Evolutionary conservation across 2,113 vertebrate genomes (phyloP), one percentile per base, ranked within the genome.

Genomic region (Leptosomus discolor): DNA sequence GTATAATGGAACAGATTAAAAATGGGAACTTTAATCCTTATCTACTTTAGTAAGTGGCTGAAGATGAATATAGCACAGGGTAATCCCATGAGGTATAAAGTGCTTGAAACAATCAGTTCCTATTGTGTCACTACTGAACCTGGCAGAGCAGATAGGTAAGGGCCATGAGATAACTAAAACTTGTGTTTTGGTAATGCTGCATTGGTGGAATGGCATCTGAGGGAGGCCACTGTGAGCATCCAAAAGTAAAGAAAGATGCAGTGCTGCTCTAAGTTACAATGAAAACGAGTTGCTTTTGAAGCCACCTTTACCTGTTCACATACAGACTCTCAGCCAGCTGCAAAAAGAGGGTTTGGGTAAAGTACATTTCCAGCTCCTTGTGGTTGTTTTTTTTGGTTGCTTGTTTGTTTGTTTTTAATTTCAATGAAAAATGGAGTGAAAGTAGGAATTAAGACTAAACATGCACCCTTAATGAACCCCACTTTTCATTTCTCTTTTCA

Each of bases 401-500:
- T 46, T 46, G 12, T 19, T 21, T 20, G 7, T 9, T n/a, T 19
- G 67, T 78, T 39, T 61, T 34, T 12, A n/a, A 58, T 60, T 78
- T 71, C 30, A 78, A 48, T 30, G 16, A 73, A 58, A 68, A 88
- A 45, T 12, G 2, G 21, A 34, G 8, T 51, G 12, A 63, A 83
- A 85, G 41, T 34, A 45, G 29, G 50, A 88, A 32, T 36, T 80
- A 57, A 78, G 54, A 84, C 20, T 69, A 56, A 89, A 73, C 26
- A 50, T 17, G 26, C 9, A 63, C 41, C 27, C 16, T 65, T 85
- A 57, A 53, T 14, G 4, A 3, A 0, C 10, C 4, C 12, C 26
- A 68, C 46, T 61, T n/a, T n/a, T n/a, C n/a, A n/a, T 24, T 13
- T 79, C 22, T 56, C 26, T 92, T 82, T 70, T 78, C 60, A 90